phyloP scores from a whole-genome alignment of 2,113 vertebrate species.

The Theristicus caerulescens region DNA sequence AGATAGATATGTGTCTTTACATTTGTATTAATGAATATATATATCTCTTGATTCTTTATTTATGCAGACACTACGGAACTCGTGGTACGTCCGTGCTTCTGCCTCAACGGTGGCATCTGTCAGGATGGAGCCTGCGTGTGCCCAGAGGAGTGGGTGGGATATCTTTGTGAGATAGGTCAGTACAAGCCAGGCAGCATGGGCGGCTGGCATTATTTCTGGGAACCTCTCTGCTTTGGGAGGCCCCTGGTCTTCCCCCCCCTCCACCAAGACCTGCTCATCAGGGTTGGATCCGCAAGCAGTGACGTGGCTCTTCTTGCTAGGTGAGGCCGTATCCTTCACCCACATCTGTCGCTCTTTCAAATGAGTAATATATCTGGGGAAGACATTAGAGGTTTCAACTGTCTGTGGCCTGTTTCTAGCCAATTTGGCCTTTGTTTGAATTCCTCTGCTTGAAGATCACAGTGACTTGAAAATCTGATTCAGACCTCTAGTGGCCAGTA shows the following conservation, averaged over 20 bases:
- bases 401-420: neutral
- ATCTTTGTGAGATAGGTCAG: constrained; percentile 25
- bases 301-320: neutral
- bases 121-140: constrained; percentile 9
- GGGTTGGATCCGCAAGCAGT: fast-evolving
- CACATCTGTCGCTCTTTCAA: neutral
- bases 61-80: neutral
- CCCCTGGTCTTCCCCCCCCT: neutral
- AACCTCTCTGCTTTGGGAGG: neutral
- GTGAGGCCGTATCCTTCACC: fast-evolving
- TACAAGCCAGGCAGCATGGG: neutral
- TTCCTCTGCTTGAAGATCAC: neutral
- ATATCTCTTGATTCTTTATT: neutral
- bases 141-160: constrained; percentile 45
- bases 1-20: neutral
- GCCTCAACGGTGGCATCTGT: constrained; percentile 40
- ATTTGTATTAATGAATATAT: neutral
- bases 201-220: neutral
- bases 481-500: neutral
- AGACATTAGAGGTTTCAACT: neutral
- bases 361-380: neutral
- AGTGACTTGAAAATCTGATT: neutral
- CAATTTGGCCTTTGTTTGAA: neutral
- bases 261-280: neutral
- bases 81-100: neutral